Conservation (phyloP, 2,888 invertebrate genomes). For the Meloe dianella region DNA sequence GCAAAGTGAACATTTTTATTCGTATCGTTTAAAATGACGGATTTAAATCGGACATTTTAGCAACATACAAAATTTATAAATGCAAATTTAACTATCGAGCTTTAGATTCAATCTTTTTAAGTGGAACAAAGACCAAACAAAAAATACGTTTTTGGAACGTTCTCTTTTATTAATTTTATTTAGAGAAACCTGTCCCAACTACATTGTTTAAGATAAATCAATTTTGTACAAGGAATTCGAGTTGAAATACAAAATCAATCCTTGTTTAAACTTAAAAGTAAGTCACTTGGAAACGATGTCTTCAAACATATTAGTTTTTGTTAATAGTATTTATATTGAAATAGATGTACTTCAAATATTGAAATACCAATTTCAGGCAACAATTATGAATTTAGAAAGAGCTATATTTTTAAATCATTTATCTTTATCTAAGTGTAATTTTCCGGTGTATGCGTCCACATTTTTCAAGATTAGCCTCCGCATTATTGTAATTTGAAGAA, state of each 20-base stretch:
- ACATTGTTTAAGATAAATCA: not conserved
- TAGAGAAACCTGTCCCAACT: not conserved
- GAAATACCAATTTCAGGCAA: not conserved
- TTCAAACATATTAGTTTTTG: not conserved
- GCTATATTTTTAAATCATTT: conserved; percentile 13
- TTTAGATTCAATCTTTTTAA: not conserved
- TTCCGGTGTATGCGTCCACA: conserved; percentile 21
- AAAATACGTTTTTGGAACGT: not conserved
- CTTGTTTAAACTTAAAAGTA: not conserved
- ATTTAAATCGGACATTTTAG: not conserved
- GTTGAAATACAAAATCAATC: not conserved
- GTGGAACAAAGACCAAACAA: not conserved
- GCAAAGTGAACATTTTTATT: conserved; percentile 4
- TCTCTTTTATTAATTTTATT: not conserved
- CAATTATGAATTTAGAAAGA: not conserved
- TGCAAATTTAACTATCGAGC: not conserved
- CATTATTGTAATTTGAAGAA: conserved; percentile 24
- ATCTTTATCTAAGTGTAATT: conserved; percentile 27
- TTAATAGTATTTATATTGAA: not conserved
- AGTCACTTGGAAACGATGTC: not conserved
- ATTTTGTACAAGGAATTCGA: not conserved
- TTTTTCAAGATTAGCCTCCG: conserved; percentile 24
- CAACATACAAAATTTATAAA: not conserved
- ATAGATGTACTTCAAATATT: not conserved
- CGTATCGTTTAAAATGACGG: not conserved